Conservation (phyloP, 1,140 invertebrate genomes). For the Dendrolimus kikuchii region DNA sequence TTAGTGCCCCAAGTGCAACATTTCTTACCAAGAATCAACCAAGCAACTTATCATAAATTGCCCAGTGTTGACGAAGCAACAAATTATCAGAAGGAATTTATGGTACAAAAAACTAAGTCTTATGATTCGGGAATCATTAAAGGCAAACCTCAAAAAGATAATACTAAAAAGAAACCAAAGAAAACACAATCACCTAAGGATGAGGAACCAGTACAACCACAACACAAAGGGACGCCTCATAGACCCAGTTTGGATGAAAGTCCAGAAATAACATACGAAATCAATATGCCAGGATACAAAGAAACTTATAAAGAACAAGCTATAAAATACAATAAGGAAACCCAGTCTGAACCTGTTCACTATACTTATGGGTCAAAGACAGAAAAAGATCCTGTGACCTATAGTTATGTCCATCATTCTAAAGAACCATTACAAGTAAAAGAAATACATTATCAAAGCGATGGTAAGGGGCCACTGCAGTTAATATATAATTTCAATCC, state of each 20-base stretch:
- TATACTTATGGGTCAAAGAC: slow-evolving; percentile 44
- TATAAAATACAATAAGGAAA: slow-evolving; percentile 52
- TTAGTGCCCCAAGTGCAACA: slow-evolving; percentile 61
- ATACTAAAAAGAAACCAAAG: slow-evolving; percentile 38
- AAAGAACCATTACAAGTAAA: slow-evolving; percentile 33
- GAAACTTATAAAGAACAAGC: slow-evolving; percentile 51
- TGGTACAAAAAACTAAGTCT: slow-evolving; percentile 37
- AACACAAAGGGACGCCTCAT: slow-evolving; percentile 7
- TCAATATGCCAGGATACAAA: slow-evolving; percentile 50
- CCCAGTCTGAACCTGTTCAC: slow-evolving; percentile 38
- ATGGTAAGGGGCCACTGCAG: slow-evolving; percentile 33
- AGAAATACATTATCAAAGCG: slow-evolving; percentile 27
- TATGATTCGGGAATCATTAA: slow-evolving; percentile 33
- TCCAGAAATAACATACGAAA: slow-evolving; percentile 47
- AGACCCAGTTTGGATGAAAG: slow-evolving; percentile 30
- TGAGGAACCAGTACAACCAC: not conserved
- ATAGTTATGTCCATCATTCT: slow-evolving; percentile 18
- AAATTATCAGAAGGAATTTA: slow-evolving; percentile 38
- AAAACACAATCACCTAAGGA: slow-evolving; percentile 14
- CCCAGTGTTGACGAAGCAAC: slow-evolving; percentile 31
- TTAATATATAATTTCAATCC: slow-evolving; percentile 41
- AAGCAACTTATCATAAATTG: slow-evolving; percentile 43
- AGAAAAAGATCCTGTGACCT: slow-evolving; percentile 18
- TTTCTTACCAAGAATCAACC: slow-evolving; percentile 51
- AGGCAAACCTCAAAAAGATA: slow-evolving; percentile 27